Percentiles rank a stretch among this genome's conserved stretches.
Conservation (phyloP, 2,113 vertebrate genomes). For the Paradoxurus hermaphroditus region DNA sequence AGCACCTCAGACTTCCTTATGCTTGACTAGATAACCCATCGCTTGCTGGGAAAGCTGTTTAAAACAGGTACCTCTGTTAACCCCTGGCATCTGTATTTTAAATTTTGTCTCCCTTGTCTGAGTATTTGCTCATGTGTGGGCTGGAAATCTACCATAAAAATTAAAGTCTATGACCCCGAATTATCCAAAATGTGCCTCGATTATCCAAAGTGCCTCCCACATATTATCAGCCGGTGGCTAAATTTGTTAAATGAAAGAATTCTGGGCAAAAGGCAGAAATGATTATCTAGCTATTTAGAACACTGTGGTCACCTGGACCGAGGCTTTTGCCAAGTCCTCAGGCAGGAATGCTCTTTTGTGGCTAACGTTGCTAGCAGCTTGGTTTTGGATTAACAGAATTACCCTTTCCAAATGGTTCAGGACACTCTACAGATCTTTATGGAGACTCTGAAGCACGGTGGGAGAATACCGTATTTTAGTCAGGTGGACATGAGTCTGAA, state of each 20-base stretch:
- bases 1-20: constrained; percentile 4
- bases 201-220: constrained; percentile 39
- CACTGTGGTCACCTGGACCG: background rate
- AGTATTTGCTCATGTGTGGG: constrained; percentile 52
- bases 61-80: constrained; percentile 64
- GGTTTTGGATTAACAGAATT: background rate
- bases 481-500: background rate
- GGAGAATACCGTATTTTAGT: background rate
- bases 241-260: background rate
- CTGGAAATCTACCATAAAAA: constrained; percentile 66
- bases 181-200: constrained; percentile 57
- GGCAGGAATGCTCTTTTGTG: background rate
- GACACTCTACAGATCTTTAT: background rate
- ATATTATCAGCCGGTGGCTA: constrained; percentile 51
- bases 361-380: background rate
- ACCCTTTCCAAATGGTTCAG: background rate
- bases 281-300: background rate
- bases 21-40: background rate
- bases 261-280: background rate
- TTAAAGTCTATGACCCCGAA: constrained; percentile 34
- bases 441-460: background rate
- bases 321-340: background rate
- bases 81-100: constrained; percentile 20
- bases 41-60: constrained; percentile 44
- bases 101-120: constrained; percentile 55